Base-by-base conservation (phyloP, 2,113 vertebrate genomes). In the Psilopsiagon aymara region DNA sequence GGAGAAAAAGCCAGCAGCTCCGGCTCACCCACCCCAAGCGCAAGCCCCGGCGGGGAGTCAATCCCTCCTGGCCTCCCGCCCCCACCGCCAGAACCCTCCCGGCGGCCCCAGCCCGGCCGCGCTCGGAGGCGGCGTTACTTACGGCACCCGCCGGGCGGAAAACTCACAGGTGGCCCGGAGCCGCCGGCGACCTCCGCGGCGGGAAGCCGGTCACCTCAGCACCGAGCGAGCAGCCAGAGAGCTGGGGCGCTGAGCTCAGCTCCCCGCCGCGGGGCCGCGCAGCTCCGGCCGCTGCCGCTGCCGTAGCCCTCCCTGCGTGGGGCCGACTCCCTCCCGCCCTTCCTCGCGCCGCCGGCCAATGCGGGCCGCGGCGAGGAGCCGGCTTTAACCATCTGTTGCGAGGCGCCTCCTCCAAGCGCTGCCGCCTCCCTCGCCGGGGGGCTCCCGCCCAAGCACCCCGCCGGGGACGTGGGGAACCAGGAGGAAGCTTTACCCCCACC, bases 381-480 rank as follows among this genome's bases (percentile, higher is more conserved):
- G 94, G 90, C 94, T 57, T 44, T 49, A 96, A 95, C 97, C 98
- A 98, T 98, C 98, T 98, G 98, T 97, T 98, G 97, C 97, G 92
- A 98, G 95, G 96, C 97, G 85, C 97, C 97, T 97, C 97, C 93
- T 94, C 74, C 81, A 3, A 53, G 64, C 17, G 90, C 90, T 21
- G 64, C 64, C 63, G 14, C 80, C 86, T 80, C 78, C 75, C 35
- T 33, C 0, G 76, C 70, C 63, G 29, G 39, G 89, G 84, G 79
- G 51, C 79, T 78, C 70, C 87, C 75, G 39, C 88, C 81, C 74
- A 7, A 44, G 43, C 44, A 25, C 83, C 71, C 82, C 21, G 62
- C 37, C 12, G 63, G 66, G 49, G 27, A 55, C 37, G 29, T 11
- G 23, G 4, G 19, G 24, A 76, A 15, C 17, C 21, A 2, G 47